Conservation (phyloP, 2,113 vertebrate genomes). For the Eidolon helvum region DNA sequence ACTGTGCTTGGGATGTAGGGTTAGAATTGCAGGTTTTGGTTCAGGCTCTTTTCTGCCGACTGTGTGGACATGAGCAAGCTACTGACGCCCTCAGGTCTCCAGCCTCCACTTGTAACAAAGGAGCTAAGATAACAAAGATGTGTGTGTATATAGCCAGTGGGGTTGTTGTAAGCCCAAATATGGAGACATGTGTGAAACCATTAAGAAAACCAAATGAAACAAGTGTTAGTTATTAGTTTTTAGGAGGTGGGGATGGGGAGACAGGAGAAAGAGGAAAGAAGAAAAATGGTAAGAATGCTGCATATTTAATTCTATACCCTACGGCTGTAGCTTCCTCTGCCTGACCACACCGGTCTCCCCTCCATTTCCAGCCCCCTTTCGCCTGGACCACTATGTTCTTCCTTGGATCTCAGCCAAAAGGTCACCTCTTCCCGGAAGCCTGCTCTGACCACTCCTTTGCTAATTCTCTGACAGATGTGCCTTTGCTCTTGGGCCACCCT, state of each 20-base stretch:
- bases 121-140: not conserved
- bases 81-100: not conserved
- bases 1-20: fast-evolving
- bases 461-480: not conserved
- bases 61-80: not conserved
- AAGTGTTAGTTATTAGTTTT: not conserved
- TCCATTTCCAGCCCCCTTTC: not conserved
- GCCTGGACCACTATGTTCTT: not conserved
- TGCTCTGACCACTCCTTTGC: not conserved
- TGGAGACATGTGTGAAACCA: no score
- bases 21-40: not conserved
- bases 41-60: not conserved
- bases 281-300: not conserved
- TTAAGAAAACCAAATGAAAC: not conserved
- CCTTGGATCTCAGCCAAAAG: not conserved
- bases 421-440: not conserved
- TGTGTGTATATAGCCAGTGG: not conserved
- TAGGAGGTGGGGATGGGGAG: not conserved
- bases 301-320: not conserved
- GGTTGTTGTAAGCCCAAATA: not conserved
- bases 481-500: not conserved
- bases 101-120: not conserved
- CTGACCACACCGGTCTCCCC: no score
- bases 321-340: not conserved
- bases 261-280: not conserved